phyloP scores from a whole-genome alignment of 2,797 vertebrate species.

The Trachops cirrhosus region DNA sequence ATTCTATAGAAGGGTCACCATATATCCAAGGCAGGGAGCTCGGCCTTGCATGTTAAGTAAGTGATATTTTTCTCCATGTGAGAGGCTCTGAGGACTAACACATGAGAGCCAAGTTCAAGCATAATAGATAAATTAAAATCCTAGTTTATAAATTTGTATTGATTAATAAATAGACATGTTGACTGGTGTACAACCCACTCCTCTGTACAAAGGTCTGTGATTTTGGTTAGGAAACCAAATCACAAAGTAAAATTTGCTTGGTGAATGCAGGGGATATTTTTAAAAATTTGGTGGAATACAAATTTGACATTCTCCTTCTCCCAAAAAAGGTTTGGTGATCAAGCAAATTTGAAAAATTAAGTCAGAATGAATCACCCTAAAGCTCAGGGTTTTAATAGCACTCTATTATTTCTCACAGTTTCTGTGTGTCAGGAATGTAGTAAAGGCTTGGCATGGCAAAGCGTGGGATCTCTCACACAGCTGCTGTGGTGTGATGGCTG shows the following conservation, averaged over 20 bases:
- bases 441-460: not conserved
- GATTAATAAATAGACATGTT: not conserved
- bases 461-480: not conserved
- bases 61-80: not conserved
- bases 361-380: not conserved
- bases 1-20: not conserved
- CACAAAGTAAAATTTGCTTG: not conserved
- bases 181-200: not conserved
- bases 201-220: not conserved
- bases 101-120: not conserved
- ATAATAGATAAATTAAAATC: not conserved
- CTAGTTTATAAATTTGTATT: not conserved
- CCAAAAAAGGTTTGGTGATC: not conserved
- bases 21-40: not conserved
- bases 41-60: not conserved
- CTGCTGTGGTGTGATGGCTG: not conserved
- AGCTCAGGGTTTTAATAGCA: not conserved
- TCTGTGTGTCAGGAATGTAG: not conserved
- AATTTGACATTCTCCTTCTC: not conserved
- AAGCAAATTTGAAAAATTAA: not conserved
- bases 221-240: not conserved
- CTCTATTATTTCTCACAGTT: not conserved
- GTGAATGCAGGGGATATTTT: not conserved
- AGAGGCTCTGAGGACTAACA: not conserved
- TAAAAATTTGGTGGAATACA: not conserved